These are phyloP conservation scores for Athetis lepigone DNA, from an alignment of 2,888 invertebrate species.

Conservation along the genomic window DNA sequence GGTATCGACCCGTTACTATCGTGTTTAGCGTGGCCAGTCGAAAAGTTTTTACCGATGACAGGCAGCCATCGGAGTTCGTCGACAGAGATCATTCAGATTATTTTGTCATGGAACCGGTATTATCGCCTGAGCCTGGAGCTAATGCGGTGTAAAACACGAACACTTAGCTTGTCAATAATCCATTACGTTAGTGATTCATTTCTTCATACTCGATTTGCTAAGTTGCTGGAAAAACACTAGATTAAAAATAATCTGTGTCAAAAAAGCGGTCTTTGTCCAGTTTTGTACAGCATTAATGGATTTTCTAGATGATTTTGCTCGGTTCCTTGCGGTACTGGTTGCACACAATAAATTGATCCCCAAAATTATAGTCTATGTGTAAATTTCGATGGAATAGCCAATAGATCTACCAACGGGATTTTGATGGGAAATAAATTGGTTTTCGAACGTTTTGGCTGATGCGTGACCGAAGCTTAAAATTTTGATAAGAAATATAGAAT, in stretches of 20 bases:
- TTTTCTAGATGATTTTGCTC: slow-evolving; percentile 58
- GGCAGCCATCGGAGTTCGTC: slow-evolving; percentile 76
- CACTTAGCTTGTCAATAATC: slow-evolving; percentile 49
- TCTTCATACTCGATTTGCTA: slow-evolving; percentile 48
- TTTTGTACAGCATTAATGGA: slow-evolving; percentile 36
- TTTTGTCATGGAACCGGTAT: slow-evolving; percentile 83
- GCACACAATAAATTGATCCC: slow-evolving; percentile 71
- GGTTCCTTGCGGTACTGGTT: slow-evolving; percentile 70
- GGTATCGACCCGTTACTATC: slow-evolving; percentile 59
- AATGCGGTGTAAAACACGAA: slow-evolving; percentile 57
- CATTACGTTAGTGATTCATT: slow-evolving; percentile 47
- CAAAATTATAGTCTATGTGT: slow-evolving; percentile 68
- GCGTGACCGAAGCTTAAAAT: slow-evolving; percentile 18
- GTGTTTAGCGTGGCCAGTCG: slow-evolving; percentile 59
- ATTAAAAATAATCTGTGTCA: slow-evolving; percentile 35
- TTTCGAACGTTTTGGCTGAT: slow-evolving; percentile 41
- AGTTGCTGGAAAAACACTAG: slow-evolving; percentile 38
- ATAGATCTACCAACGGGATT: slow-evolving; percentile 67
- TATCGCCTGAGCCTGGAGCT: slow-evolving; percentile 45
- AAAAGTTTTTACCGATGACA: slow-evolving; percentile 74
- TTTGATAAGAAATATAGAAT: neutral
- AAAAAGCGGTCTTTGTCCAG: slow-evolving; percentile 27
- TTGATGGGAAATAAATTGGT: slow-evolving; percentile 62
- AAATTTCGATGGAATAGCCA: slow-evolving; percentile 62
- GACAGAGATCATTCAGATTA: slow-evolving; percentile 79